phyloP scores from a whole-genome alignment of 2,113 vertebrate genomes.

The Ctenodactylus gundi region DNA sequence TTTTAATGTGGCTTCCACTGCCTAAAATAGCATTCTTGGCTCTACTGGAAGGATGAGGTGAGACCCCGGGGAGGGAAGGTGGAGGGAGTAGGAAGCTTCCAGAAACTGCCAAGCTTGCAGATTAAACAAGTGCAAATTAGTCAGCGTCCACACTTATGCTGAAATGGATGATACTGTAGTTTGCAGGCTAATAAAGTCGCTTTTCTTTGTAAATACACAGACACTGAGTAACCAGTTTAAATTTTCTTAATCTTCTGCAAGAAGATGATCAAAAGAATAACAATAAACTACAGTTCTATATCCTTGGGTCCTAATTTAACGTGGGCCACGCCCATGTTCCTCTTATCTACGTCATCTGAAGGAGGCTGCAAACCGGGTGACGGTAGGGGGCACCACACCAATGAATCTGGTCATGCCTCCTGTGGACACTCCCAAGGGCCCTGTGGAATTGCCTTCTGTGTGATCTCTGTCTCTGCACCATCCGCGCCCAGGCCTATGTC shows the following conservation, averaged over 20 bases:
- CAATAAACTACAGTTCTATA: background rate
- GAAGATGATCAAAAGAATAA: background rate
- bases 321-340: background rate
- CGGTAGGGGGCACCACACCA: background rate
- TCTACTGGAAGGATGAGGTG: background rate
- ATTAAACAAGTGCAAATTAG: slow-evolving; percentile 63
- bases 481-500: background rate
- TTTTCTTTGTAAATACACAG: slow-evolving; percentile 48
- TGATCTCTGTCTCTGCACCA: background rate
- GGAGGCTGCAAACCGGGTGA: background rate
- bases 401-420: background rate
- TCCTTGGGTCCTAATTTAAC: background rate
- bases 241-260: slow-evolving; percentile 44
- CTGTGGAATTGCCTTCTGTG: background rate
- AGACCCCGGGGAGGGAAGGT: background rate
- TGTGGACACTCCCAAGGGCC: background rate
- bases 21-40: slow-evolving; percentile 33
- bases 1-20: slow-evolving; percentile 8
- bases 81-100: slow-evolving; percentile 26
- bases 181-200: slow-evolving; percentile 41
- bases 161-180: slow-evolving; percentile 28
- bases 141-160: slow-evolving; percentile 50
- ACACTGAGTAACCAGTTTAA: slow-evolving; percentile 46
- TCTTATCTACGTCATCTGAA: background rate
- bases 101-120: slow-evolving; percentile 53